These are phyloP conservation scores for Acestrorhynchus altus DNA, from an alignment of 2,797 vertebrate species.

Conservation along the genomic window DNA sequence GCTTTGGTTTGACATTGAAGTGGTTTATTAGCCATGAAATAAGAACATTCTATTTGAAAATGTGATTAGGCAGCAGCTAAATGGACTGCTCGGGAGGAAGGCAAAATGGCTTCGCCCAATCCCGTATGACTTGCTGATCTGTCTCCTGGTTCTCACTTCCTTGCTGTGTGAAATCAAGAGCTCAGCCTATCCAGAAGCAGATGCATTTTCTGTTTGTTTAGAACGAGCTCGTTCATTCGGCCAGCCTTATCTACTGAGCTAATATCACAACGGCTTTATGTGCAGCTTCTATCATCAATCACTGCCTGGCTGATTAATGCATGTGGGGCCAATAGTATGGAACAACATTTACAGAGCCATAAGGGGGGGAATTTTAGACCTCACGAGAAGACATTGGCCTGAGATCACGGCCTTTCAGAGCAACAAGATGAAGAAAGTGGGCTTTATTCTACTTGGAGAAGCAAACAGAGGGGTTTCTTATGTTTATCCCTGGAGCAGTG, in stretches of 20 bases:
- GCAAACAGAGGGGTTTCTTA: slow-evolving; percentile 1
- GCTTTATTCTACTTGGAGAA: slow-evolving; percentile 3
- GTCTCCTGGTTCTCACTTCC: not conserved
- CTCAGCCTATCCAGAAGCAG: not conserved
- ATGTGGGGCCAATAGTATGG: slow-evolving; percentile 12
- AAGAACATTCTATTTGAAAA: slow-evolving; percentile 13
- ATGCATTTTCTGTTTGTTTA: not conserved
- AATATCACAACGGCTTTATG: not conserved
- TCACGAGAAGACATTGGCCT: not conserved
- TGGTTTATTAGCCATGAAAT: slow-evolving; percentile 34
- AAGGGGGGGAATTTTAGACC: not conserved
- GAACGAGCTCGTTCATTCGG: not conserved
- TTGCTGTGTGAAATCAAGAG: not conserved
- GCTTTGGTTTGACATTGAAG: not conserved
- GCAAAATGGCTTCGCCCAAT: not conserved
- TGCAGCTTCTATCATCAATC: not conserved
- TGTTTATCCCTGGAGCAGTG: slow-evolving; percentile 3
- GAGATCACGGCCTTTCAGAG: not conserved
- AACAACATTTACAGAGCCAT: slow-evolving; percentile 18
- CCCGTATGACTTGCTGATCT: slow-evolving; percentile 9
- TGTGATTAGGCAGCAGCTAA: slow-evolving; percentile 10
- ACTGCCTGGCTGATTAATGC: slow-evolving; percentile 2
- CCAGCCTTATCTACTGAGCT: not conserved
- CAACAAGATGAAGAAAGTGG: not conserved
- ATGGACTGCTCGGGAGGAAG: not conserved